phyloP scores from a whole-genome alignment of 2,113 vertebrate species.

The Malurus alboscapulatus region DNA sequence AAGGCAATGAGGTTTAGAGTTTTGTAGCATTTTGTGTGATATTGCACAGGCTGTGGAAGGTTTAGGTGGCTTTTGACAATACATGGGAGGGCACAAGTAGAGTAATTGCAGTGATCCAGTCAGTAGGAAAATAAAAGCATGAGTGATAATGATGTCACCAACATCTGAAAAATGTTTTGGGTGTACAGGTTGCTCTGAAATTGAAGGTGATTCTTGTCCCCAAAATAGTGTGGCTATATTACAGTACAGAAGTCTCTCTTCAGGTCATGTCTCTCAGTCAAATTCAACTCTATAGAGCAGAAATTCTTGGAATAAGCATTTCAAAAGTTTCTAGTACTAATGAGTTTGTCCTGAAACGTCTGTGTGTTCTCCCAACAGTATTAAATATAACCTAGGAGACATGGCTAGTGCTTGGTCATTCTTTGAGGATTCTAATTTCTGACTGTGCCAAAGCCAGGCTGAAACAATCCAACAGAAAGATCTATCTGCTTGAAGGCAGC shows the following conservation, averaged over 20 bases:
- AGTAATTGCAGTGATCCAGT: neutral
- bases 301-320: neutral
- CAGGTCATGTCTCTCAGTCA: neutral
- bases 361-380: neutral
- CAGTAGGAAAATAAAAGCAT: neutral
- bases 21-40: neutral
- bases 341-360: neutral
- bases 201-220: neutral
- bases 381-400: neutral
- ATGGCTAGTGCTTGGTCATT: neutral
- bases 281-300: neutral
- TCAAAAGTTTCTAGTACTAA: neutral
- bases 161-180: neutral
- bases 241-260: neutral
- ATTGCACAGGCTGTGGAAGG: neutral
- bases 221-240: neutral
- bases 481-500: neutral
- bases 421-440: neutral
- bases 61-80: neutral
- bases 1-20: neutral
- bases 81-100: neutral
- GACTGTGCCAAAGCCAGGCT: neutral
- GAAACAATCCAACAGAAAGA: neutral
- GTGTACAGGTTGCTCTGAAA: neutral
- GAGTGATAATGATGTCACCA: neutral